Evolutionary conservation across 2,113 vertebrate genomes (phyloP).

Genomic region (Xiphias gladius): DNA sequence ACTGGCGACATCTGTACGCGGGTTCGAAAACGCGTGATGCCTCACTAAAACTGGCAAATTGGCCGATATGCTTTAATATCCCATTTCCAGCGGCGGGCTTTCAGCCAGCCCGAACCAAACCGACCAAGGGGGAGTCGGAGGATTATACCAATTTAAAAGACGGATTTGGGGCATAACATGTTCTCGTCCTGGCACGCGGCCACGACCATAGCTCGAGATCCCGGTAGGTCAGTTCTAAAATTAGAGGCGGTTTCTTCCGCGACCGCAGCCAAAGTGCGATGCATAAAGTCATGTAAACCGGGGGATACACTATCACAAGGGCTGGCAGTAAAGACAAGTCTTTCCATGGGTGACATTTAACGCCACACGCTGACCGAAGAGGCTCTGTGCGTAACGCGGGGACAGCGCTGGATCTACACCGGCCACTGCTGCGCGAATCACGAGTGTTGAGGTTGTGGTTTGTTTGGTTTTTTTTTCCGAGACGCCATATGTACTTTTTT

Average conservation of each 20-base stretch:
- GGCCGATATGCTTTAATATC: slow-evolving; percentile 11
- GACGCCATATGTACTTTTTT: slow-evolving; percentile 49
- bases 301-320: slow-evolving; percentile 60
- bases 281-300: slow-evolving; percentile 63
- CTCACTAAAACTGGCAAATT: not conserved
- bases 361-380: slow-evolving; percentile 56
- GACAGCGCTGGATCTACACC: slow-evolving; percentile 39
- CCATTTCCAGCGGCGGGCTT: slow-evolving; percentile 56
- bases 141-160: slow-evolving; percentile 68
- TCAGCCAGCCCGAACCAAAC: slow-evolving; percentile 61
- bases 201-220: slow-evolving; percentile 14
- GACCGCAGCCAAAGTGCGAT: slow-evolving; percentile 43
- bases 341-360: slow-evolving; percentile 72
- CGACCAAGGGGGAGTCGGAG: slow-evolving; percentile 49
- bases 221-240: slow-evolving; percentile 78
- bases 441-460: slow-evolving; percentile 22
- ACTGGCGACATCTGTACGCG: not conserved
- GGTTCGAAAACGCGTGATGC: not conserved
- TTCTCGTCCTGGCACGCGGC: too few species aligned
- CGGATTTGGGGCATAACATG: slow-evolving; percentile 64
- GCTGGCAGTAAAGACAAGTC: slow-evolving; percentile 50
- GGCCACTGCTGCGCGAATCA: slow-evolving; percentile 50
- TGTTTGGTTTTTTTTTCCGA: not conserved
- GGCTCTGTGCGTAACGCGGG: slow-evolving; percentile 52
- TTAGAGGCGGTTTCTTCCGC: slow-evolving; percentile 73